Base-by-base conservation (phyloP, 2,113 vertebrate genomes). In the Syngnathus typhle region DNA sequence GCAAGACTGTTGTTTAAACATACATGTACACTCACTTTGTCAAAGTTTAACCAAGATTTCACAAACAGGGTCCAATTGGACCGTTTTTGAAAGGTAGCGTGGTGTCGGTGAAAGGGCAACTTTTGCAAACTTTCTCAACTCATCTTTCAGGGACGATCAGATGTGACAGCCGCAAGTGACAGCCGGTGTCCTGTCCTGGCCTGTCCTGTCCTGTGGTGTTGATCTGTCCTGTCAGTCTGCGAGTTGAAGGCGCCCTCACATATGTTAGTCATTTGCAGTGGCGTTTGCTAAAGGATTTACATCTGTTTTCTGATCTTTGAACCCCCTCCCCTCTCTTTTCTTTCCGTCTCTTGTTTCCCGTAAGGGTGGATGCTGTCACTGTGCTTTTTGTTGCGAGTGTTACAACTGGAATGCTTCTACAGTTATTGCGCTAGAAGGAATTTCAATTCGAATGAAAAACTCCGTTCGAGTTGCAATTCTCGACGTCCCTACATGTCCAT, bases 251-350 rank as follows among this genome's bases (percentile, higher is more conserved):
- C 73, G 71, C 78, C 78, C 8, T 52, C 85, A 90, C 91, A 92
- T 91, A 87, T 92, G 91, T 89, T 91, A 91, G 85, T 88, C 85
- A 91, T 93, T 92, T 89, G 59, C 79, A 78, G 78, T 61, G 63
- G 82, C 87, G 90, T 89, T 85, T 78, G 84, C 79, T 46, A 80
- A 91, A 91, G 76, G 69, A 83, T 86, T 88, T 90, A 89, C 91
- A 91, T 93, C 89, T 92, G 91, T 89, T 89, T 89, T 90, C 76
- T 91, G 90, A 91, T 92, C 90, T 91, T 91, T 90, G 88, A 91
- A 91, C 88, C 80, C 82, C 80, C 77, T 74, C 60, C 69, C 78
- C 72, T 69, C 75, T 52, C 38, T 47, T 49, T 32, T 65, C 27
- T 65, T 62, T 62, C 58, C 66, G 68, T 76, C 78, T 69, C 71